phyloP scores from a whole-genome alignment of 2,888 invertebrate genomes.

The Ichneumoninae sp. region DNA sequence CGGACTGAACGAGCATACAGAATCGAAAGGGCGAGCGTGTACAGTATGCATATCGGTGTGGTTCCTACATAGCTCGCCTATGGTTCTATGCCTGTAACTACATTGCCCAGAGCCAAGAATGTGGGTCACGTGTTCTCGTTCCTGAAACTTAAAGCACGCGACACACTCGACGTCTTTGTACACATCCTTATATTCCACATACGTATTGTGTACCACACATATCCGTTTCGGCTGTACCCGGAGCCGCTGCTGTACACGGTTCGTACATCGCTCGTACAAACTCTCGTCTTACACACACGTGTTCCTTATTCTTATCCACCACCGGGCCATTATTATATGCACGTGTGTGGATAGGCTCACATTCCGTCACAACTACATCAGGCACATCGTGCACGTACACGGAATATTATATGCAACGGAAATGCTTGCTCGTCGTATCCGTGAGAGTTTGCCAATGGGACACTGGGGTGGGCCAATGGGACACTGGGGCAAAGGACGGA shows the following conservation, averaged over 20 bases:
- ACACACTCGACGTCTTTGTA: conserved; percentile 27
- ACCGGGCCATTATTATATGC: conserved; percentile 52
- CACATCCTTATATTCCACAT: conserved; percentile 42
- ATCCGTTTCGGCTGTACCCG: conserved; percentile 2
- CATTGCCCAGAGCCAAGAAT: conserved; percentile 59
- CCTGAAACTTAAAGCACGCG: conserved; percentile 46
- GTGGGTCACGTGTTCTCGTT: conserved; percentile 67
- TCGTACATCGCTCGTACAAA: conserved; percentile 38
- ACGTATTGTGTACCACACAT: neutral
- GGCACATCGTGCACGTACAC: conserved; percentile 7
- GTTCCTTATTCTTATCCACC: conserved; percentile 19
- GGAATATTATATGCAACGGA: conserved; percentile 11
- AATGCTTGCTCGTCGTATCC: conserved; percentile 35
- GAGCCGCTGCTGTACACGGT: conserved; percentile 17
- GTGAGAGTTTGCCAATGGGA: conserved; percentile 31
- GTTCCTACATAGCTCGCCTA: conserved; percentile 25
- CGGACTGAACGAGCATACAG: conserved; percentile 46
- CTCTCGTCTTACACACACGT: conserved; percentile 36
- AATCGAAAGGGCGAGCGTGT: conserved; percentile 51
- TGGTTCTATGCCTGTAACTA: conserved; percentile 33
- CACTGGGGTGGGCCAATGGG: conserved; percentile 38
- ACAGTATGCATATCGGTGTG: conserved; percentile 33
- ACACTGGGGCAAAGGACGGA: conserved; percentile 14
- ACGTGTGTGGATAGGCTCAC: conserved; percentile 7
- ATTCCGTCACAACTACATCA: neutral